A percentile compares a stretch with the other conserved stretches of the same genome.
phyloP scores from a whole-genome alignment of 2,113 vertebrate genomes.

The Diadophis punctatus region DNA sequence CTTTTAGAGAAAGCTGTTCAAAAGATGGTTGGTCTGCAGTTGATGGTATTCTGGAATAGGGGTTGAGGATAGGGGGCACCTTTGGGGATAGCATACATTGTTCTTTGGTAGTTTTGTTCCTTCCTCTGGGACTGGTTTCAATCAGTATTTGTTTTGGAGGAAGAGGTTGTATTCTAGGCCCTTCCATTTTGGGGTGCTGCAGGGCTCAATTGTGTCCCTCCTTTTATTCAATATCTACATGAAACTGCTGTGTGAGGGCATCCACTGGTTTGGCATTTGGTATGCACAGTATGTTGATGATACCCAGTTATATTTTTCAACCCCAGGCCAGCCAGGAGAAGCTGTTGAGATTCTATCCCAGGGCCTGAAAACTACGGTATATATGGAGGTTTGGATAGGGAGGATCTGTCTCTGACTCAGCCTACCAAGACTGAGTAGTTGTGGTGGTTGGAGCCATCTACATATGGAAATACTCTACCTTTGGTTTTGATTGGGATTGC shows the following conservation, averaged over 20 bases:
- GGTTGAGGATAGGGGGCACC: neutral
- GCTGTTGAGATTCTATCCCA: neutral
- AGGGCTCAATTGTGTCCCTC: neutral
- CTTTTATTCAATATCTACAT: neutral
- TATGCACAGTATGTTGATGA: neutral
- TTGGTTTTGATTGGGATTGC: neutral
- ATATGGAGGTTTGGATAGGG: neutral
- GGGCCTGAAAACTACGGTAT: neutral
- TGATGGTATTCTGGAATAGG: neutral
- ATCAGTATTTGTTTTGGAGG: neutral
- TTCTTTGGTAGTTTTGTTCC: neutral
- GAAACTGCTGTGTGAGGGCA: neutral
- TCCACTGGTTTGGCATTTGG: neutral
- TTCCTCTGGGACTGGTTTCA: neutral
- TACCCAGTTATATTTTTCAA: neutral
- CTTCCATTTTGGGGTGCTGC: neutral
- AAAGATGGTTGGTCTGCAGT: neutral
- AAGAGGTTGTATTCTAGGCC: neutral
- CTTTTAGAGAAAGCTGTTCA: neutral
- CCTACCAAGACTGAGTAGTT: neutral
- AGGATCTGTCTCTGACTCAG: neutral
- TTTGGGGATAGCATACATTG: neutral
- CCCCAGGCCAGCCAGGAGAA: neutral
- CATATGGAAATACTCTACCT: neutral
- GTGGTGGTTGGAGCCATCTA: neutral